Conservation (phyloP, 2,797 vertebrate genomes). For the Ctenochaetus hawaiiensis region DNA sequence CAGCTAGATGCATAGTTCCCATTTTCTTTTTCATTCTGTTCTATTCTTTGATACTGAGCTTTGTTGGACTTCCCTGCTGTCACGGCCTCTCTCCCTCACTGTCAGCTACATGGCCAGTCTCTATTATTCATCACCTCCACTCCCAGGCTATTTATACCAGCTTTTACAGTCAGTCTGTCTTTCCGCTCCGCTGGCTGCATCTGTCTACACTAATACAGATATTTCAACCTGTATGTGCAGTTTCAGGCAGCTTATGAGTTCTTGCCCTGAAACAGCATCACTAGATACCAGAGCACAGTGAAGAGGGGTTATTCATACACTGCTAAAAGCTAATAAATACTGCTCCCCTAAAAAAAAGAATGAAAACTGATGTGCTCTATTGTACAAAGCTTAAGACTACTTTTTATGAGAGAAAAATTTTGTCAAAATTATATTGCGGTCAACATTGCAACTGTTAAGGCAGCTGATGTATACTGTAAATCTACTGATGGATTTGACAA, state of each 20-base stretch:
- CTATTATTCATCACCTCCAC: slow-evolving; percentile 84
- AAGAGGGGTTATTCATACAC: background rate
- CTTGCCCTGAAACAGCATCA: slow-evolving; percentile 22
- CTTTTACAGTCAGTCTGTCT: slow-evolving; percentile 78
- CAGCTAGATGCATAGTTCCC: background rate
- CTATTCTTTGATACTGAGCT: slow-evolving; percentile 30
- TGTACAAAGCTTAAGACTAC: background rate
- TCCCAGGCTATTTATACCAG: slow-evolving; percentile 84
- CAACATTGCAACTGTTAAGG: background rate
- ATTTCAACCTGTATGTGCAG: slow-evolving; percentile 46
- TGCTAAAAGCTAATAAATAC: background rate
- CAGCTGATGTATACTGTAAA: slow-evolving; percentile 1
- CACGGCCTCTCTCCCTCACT: slow-evolving; percentile 59
- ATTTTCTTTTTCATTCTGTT: slow-evolving; percentile 8
- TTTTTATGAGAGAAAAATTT: background rate
- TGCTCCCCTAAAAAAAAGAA: background rate
- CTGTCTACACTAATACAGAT: slow-evolving; percentile 69
- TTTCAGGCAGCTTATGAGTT: slow-evolving; percentile 26
- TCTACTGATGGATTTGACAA: background rate
- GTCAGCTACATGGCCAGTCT: slow-evolving; percentile 64
- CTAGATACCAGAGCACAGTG: background rate
- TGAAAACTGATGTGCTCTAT: background rate
- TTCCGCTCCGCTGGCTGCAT: slow-evolving; percentile 74
- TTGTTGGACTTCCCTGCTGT: slow-evolving; percentile 48
- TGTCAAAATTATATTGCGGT: background rate